Percentiles rank a stretch among this genome's conserved stretches.
Evolutionary conservation across 2,888 invertebrate genomes (phyloP).

Genomic region (Agapostemon virescens): DNA sequence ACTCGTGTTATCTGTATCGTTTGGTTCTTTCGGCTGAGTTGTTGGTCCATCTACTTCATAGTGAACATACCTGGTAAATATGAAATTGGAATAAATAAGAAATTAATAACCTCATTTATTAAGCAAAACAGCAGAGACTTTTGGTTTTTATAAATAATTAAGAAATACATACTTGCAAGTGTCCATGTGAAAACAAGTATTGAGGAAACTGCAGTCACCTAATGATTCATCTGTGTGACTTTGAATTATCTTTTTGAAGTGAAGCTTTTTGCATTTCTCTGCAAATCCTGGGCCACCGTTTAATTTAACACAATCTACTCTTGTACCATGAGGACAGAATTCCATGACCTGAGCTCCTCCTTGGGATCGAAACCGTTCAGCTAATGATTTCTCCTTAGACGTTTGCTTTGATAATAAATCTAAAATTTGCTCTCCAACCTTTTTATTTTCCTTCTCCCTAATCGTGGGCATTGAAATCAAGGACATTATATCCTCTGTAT

Average conservation of each 20-base stretch:
- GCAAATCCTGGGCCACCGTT: slow-evolving; percentile 78
- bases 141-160: not conserved
- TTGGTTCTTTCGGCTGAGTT: slow-evolving; percentile 80
- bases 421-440: slow-evolving; percentile 97
- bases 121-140: not conserved
- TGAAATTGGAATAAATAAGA: slow-evolving; percentile 14
- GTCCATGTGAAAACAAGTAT: slow-evolving; percentile 99
- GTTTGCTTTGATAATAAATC: slow-evolving; percentile 96
- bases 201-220: slow-evolving; percentile 98
- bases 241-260: slow-evolving; percentile 98
- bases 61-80: slow-evolving; percentile 90
- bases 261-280: slow-evolving; percentile 91
- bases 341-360: slow-evolving; percentile 96
- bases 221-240: slow-evolving; percentile 96
- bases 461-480: slow-evolving; percentile 95
- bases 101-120: not conserved
- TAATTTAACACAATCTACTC: slow-evolving; percentile 88
- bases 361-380: slow-evolving; percentile 97
- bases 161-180: slow-evolving; percentile 89
- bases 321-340: slow-evolving; percentile 97
- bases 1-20: slow-evolving; percentile 67
- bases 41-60: slow-evolving; percentile 94
- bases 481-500: slow-evolving; percentile 84
- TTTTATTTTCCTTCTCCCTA: slow-evolving; percentile 96
- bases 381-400: slow-evolving; percentile 96